Conservation (phyloP, 2,797 vertebrate species). For the Gorsachius magnificus region DNA sequence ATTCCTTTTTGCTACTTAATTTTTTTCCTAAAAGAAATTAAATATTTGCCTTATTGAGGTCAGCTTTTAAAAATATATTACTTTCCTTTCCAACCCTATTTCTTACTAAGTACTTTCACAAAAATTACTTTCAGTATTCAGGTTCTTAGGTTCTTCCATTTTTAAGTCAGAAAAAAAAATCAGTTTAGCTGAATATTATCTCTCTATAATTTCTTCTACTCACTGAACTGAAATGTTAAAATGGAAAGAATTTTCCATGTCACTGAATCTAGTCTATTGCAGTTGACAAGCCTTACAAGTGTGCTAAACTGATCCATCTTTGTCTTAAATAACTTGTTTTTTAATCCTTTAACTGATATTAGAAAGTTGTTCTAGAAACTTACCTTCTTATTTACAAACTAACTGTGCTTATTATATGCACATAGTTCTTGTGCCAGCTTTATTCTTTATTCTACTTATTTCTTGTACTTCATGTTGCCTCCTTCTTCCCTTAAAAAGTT, state of each 20-base stretch:
- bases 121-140: neutral
- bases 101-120: neutral
- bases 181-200: neutral
- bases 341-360: neutral
- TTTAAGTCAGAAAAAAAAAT: neutral
- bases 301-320: neutral
- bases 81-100: neutral
- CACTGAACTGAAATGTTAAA: neutral
- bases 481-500: neutral
- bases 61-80: neutral
- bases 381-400: neutral
- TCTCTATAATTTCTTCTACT: neutral
- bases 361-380: neutral
- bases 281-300: neutral
- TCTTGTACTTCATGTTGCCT: neutral
- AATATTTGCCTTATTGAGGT: neutral
- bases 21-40: neutral
- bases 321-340: rapidly evolving
- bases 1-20: neutral
- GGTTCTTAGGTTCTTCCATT: neutral
- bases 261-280: neutral
- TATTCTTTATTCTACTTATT: neutral
- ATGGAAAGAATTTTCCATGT: neutral
- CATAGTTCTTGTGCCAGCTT: neutral
- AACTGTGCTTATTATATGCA: neutral